Evolutionary conservation across 2,888 invertebrate species (phyloP).

Genomic region (Aleiodes leptofemur): DNA sequence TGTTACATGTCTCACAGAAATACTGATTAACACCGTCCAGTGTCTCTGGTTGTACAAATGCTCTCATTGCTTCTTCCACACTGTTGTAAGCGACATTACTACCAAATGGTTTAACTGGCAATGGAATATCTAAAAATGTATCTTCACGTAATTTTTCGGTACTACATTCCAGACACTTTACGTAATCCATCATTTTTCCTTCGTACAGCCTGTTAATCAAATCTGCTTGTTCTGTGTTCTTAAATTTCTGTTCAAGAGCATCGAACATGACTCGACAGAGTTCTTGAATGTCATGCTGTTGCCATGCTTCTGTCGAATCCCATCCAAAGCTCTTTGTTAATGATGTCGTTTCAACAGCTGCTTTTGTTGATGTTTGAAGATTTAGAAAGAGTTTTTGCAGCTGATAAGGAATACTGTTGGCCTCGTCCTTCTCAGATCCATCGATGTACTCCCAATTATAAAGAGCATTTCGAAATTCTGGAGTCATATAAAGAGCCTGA

Average conservation of each 20-base stretch:
- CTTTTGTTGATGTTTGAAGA: slow-evolving; percentile 86
- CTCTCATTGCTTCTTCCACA: slow-evolving; percentile 88
- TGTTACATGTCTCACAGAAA: slow-evolving; percentile 89
- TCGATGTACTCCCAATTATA: slow-evolving; percentile 88
- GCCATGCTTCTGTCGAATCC: slow-evolving; percentile 93
- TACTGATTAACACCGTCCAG: slow-evolving; percentile 91
- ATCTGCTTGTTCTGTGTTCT: slow-evolving; percentile 87
- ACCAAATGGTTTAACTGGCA: slow-evolving; percentile 90
- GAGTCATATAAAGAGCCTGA: slow-evolving; percentile 93
- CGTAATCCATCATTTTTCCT: slow-evolving; percentile 90
- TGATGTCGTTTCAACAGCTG: slow-evolving; percentile 90
- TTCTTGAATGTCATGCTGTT: slow-evolving; percentile 95
- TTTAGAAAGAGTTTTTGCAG: slow-evolving; percentile 90
- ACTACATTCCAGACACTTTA: slow-evolving; percentile 90
- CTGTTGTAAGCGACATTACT: slow-evolving; percentile 85
- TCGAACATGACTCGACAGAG: slow-evolving; percentile 94
- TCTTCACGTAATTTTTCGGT: slow-evolving; percentile 89
- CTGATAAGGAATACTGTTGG: slow-evolving; percentile 89
- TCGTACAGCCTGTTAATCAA: slow-evolving; percentile 89
- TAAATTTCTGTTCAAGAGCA: slow-evolving; percentile 89
- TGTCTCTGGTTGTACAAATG: slow-evolving; percentile 90
- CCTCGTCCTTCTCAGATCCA: slow-evolving; percentile 80
- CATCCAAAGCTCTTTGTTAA: slow-evolving; percentile 93
- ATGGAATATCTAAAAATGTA: slow-evolving; percentile 89
- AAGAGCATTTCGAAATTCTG: slow-evolving; percentile 92